Evolutionary conservation across 2,797 vertebrate genomes (phyloP).

Genomic region (Lithobates pipiens): DNA sequence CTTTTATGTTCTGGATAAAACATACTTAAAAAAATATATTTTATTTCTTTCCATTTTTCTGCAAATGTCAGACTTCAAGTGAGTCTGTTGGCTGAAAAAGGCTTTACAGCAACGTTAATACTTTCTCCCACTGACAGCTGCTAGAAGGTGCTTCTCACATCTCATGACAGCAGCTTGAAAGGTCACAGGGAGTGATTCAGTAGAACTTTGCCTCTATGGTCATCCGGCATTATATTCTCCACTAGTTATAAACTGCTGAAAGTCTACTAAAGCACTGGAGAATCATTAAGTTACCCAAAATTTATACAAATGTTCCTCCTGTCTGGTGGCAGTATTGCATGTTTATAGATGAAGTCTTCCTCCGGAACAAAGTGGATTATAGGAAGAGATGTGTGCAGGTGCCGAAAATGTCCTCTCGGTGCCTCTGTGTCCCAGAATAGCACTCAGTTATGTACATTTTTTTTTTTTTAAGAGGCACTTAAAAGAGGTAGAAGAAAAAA

Average conservation of each 20-base stretch:
- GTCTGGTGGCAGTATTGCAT: slow-evolving; percentile 18
- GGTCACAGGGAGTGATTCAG: slow-evolving; percentile 53
- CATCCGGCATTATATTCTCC: slow-evolving; percentile 29
- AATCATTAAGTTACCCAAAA: slow-evolving; percentile 25
- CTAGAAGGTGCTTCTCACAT: slow-evolving; percentile 41
- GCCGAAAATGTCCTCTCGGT: neutral
- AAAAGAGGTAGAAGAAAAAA: neutral
- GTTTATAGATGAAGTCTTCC: neutral
- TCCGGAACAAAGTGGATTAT: neutral
- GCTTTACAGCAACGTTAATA: slow-evolving; percentile 50
- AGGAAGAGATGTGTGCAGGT: neutral
- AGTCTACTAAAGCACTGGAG: neutral
- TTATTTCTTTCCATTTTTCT: slow-evolving; percentile 46
- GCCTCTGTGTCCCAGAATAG: neutral
- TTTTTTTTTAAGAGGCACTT: neutral
- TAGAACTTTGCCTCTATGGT: slow-evolving; percentile 27
- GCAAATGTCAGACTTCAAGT: slow-evolving; percentile 60
- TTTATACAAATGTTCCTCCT: slow-evolving; percentile 25
- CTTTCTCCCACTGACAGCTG: slow-evolving; percentile 56
- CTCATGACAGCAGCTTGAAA: slow-evolving; percentile 44
- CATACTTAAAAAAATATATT: slow-evolving; percentile 40
- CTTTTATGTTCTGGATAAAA: slow-evolving; percentile 36
- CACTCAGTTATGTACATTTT: neutral
- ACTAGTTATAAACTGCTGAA: slow-evolving; percentile 24
- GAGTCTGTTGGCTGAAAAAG: slow-evolving; percentile 41